Conservation (phyloP, 2,113 vertebrate genomes). For the Trachemys scripta region DNA sequence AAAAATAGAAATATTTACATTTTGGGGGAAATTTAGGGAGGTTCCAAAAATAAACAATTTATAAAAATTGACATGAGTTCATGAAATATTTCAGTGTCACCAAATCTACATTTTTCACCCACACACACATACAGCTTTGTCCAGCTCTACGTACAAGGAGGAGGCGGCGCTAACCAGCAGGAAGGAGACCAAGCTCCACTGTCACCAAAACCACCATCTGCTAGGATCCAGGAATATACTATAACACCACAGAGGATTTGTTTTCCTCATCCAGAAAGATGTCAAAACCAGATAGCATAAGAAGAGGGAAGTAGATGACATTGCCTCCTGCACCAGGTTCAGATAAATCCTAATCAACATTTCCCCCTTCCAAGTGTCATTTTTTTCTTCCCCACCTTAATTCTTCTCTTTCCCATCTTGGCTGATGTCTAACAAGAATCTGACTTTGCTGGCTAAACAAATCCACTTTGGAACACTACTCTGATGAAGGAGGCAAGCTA, state of each 20-base stretch:
- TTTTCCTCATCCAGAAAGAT: neutral
- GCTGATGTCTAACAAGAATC: neutral
- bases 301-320: neutral
- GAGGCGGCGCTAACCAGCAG: neutral
- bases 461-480: neutral
- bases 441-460: neutral
- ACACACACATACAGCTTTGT: too few species aligned
- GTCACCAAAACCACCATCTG: neutral
- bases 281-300: too few species aligned
- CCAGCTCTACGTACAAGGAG: neutral
- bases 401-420: neutral
- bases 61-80: neutral
- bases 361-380: neutral
- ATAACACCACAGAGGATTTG: neutral
- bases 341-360: neutral
- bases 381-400: neutral
- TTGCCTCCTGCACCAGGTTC: neutral
- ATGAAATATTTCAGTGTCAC: neutral
- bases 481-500: neutral
- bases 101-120: neutral
- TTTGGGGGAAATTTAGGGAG: neutral
- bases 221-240: neutral
- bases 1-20: neutral
- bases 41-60: neutral
- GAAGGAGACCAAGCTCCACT: neutral